Conservation (phyloP, 2,113 vertebrate genomes). For the Mandrillus leucophaeus region DNA sequence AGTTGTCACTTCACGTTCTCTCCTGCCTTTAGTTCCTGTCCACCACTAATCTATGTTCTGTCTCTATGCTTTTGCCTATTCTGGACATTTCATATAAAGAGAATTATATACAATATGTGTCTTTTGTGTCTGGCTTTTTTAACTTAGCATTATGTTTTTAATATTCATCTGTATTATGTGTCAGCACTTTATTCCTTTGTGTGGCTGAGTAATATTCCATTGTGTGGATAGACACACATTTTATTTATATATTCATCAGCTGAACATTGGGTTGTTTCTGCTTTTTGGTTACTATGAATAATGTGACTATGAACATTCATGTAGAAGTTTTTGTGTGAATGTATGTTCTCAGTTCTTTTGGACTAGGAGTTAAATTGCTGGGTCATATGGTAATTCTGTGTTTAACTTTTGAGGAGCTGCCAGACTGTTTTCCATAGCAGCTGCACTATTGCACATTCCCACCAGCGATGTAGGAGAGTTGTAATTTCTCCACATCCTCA, state of each 20-base stretch:
- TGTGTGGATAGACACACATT: background rate
- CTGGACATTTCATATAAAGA: background rate
- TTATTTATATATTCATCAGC: background rate
- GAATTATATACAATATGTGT: background rate
- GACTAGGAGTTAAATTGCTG: conserved; percentile 33
- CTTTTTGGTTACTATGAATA: conserved; percentile 1
- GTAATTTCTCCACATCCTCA: background rate
- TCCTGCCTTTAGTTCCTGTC: background rate
- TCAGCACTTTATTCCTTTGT: conserved; percentile 19
- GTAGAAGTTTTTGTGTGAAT: background rate
- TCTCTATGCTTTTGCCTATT: background rate
- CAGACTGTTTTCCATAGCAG: conserved; percentile 36
- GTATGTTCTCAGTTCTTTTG: conserved; percentile 49
- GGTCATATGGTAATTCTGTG: conserved; percentile 47
- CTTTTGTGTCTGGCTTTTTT: background rate
- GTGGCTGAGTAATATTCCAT: conserved; percentile 23
- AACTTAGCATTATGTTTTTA: background rate
- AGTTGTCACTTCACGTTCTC: background rate
- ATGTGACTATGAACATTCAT: background rate
- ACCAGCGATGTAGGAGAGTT: conserved; percentile 8
- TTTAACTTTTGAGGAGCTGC: conserved; percentile 55
- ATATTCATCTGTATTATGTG: background rate
- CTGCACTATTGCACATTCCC: background rate
- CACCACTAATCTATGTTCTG: background rate
- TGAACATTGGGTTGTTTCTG: conserved; percentile 21